phyloP scores from a whole-genome alignment of 2,113 vertebrate species.

The human region DNA sequence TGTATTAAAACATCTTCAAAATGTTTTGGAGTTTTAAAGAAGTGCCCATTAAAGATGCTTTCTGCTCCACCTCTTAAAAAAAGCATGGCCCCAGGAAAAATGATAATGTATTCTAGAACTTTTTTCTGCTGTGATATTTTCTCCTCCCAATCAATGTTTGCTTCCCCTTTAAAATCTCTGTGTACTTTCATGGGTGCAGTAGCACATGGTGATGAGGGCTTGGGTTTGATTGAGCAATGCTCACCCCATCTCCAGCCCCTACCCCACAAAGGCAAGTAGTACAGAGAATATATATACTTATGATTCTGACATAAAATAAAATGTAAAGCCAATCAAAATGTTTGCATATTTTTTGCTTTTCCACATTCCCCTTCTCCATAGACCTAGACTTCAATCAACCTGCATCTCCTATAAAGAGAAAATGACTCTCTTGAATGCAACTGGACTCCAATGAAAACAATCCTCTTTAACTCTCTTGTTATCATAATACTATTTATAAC shows the following conservation, averaged over 20 bases:
- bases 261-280: not conserved
- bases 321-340: not conserved
- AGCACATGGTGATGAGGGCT: not conserved
- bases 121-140: not conserved
- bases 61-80: not conserved
- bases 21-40: not conserved
- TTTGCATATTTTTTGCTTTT: not conserved
- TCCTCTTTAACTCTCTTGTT: not conserved
- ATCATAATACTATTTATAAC: not conserved
- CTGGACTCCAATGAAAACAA: not conserved
- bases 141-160: not conserved
- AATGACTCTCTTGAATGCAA: not conserved
- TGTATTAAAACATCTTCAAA: conserved; percentile 29
- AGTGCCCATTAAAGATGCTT: not conserved
- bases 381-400: not conserved
- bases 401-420: not conserved
- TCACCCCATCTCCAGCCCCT: not conserved
- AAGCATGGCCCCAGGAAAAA: not conserved
- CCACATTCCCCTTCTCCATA: not conserved
- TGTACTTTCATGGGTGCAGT: not conserved
- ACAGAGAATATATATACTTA: not conserved
- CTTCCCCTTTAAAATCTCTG: not conserved
- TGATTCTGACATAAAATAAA: not conserved
- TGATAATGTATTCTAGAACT: not conserved
- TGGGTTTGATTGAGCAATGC: not conserved